Conservation (phyloP, 2,113 vertebrate genomes). For the Taxidea taxus region DNA sequence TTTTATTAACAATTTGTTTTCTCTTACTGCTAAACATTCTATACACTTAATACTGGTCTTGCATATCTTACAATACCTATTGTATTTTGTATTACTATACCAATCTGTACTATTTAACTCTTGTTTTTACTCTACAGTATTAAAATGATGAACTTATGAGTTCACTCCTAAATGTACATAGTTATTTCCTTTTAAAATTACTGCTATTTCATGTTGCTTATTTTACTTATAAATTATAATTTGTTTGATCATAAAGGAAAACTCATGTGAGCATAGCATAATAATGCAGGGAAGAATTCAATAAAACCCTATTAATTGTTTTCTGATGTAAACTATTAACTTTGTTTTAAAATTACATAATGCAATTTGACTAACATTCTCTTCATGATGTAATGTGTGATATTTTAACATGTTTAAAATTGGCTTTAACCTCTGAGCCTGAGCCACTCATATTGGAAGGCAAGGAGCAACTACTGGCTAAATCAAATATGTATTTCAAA, state of each 20-base stretch:
- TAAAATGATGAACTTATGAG: background rate
- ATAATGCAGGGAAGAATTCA: background rate
- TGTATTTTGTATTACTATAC: background rate
- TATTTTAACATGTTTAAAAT: background rate
- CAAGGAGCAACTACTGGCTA: slow-evolving; percentile 9
- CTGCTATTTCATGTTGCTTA: background rate
- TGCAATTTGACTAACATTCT: background rate
- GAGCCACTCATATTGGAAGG: background rate
- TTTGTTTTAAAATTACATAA: background rate
- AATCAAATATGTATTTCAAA: slow-evolving; percentile 54
- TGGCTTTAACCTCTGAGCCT: slow-evolving; percentile 32
- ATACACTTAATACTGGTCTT: background rate
- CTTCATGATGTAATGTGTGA: background rate
- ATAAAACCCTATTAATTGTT: background rate
- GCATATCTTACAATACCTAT: background rate
- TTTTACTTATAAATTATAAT: background rate
- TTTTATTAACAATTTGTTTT: background rate
- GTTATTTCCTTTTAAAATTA: background rate
- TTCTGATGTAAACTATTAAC: background rate
- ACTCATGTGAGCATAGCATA: background rate
- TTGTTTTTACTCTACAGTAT: background rate
- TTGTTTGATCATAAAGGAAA: background rate
- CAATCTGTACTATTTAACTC: background rate
- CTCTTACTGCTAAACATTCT: background rate
- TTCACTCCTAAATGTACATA: background rate